phyloP scores from a whole-genome alignment of 2,113 vertebrate genomes.

The Lophotis ruficrista region DNA sequence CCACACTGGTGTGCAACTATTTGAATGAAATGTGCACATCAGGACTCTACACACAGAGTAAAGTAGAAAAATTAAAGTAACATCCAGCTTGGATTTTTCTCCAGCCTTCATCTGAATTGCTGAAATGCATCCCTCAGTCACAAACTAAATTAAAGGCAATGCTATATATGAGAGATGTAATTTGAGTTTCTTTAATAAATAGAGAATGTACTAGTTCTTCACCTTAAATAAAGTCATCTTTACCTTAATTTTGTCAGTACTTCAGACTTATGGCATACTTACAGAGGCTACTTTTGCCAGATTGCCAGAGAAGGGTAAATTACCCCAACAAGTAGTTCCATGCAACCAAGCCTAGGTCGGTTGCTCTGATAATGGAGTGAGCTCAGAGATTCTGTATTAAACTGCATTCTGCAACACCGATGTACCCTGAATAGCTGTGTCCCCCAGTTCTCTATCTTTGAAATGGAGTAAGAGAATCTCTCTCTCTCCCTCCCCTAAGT shows the following conservation, averaged over 20 bases:
- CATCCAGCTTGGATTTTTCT: background rate
- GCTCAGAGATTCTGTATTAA: background rate
- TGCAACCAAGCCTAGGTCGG: background rate
- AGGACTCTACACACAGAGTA: background rate
- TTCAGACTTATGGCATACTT: background rate
- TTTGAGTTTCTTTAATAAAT: background rate
- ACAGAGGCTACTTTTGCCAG: background rate
- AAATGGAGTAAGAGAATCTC: background rate
- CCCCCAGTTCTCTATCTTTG: background rate
- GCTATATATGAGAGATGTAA: background rate
- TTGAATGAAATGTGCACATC: slow-evolving; percentile 5
- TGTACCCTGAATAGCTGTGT: background rate
- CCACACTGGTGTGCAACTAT: background rate
- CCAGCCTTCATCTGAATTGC: background rate
- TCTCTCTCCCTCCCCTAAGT: background rate
- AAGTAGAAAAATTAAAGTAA: background rate
- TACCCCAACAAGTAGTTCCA: background rate
- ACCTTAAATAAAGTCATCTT: background rate
- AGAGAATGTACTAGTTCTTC: background rate
- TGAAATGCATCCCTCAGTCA: background rate
- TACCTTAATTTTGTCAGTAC: background rate
- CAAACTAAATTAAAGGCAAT: background rate
- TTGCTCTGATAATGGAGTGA: background rate
- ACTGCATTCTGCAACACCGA: background rate
- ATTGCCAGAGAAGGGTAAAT: background rate